Conservation (phyloP, 2,113 vertebrate genomes). For the Tetrax tetrax region DNA sequence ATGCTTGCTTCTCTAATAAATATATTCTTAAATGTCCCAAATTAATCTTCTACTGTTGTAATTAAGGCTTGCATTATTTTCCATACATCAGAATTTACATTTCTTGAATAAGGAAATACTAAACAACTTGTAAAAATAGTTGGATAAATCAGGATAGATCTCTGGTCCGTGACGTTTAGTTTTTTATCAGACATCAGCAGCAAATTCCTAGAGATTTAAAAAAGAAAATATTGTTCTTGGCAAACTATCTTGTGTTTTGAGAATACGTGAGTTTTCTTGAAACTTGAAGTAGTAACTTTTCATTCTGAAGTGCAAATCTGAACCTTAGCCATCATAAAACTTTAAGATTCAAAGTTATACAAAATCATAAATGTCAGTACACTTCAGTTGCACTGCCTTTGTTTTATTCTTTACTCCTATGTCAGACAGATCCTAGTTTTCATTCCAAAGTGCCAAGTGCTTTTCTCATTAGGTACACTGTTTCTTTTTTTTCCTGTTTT, state of each 20-base stretch:
- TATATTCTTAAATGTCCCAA: background rate
- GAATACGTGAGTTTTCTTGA: background rate
- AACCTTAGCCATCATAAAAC: background rate
- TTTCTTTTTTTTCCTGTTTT: background rate
- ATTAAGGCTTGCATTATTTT: background rate
- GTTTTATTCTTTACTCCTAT: background rate
- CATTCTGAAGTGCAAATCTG: background rate
- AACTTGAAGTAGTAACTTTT: background rate
- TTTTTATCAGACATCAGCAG: background rate
- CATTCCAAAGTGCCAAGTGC: background rate
- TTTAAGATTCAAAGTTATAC: background rate
- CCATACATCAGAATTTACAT: background rate
- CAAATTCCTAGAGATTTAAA: background rate
- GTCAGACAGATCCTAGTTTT: background rate
- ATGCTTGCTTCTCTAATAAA: background rate
- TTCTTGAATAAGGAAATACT: background rate
- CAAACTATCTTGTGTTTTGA: background rate
- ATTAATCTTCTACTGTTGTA: background rate
- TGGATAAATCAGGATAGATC: background rate
- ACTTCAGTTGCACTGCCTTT: background rate
- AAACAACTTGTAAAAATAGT: background rate
- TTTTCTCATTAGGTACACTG: background rate
- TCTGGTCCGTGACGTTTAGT: background rate
- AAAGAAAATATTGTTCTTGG: background rate
- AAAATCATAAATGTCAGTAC: background rate